These are phyloP conservation scores for Callyntrura guangdongensis DNA, from an alignment of 2,888 invertebrate genomes.

Conservation along the genomic window DNA sequence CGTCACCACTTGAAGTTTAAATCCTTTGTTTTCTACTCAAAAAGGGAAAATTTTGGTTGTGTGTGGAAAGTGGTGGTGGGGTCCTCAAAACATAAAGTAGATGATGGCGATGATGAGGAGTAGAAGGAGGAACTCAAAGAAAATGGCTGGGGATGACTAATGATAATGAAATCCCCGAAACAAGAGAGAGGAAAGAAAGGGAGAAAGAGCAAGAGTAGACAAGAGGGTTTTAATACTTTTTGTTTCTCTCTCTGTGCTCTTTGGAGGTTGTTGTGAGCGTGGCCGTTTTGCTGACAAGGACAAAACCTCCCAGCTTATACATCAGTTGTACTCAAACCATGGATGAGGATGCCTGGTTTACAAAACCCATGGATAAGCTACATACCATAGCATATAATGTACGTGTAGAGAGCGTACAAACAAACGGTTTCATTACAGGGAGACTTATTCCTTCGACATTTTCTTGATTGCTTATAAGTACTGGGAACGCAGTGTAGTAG, in stretches of 20 bases:
- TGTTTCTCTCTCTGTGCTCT: constrained; percentile 15
- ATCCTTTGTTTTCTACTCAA: constrained; percentile 54
- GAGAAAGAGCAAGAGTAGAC: constrained; percentile 11
- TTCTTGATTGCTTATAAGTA: constrained; percentile 56
- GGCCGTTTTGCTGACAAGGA: constrained; percentile 55
- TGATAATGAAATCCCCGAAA: constrained; percentile 72
- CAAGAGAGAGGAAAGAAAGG: neutral
- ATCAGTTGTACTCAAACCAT: neutral
- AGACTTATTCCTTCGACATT: constrained; percentile 25
- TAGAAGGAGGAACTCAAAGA: constrained; percentile 25
- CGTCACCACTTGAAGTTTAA: constrained; percentile 5
- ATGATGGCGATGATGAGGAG: constrained; percentile 22
- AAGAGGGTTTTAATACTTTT: constrained; percentile 51
- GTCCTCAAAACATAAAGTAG: neutral
- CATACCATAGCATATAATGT: neutral
- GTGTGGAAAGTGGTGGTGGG: neutral
- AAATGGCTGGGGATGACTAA: constrained; percentile 69
- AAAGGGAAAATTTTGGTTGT: constrained; percentile 23
- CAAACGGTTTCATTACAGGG: neutral
- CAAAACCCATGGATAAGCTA: neutral
- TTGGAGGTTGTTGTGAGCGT: constrained; percentile 2
- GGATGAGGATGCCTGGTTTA: neutral
- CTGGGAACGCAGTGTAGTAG: no score
- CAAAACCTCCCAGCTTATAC: constrained; percentile 42
- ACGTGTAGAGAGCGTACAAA: neutral